A percentile compares a stretch with the other conserved stretches of the same genome.
Evolutionary conservation across 2,113 vertebrate genomes (phyloP).

Genomic region (Nestor notabilis): DNA sequence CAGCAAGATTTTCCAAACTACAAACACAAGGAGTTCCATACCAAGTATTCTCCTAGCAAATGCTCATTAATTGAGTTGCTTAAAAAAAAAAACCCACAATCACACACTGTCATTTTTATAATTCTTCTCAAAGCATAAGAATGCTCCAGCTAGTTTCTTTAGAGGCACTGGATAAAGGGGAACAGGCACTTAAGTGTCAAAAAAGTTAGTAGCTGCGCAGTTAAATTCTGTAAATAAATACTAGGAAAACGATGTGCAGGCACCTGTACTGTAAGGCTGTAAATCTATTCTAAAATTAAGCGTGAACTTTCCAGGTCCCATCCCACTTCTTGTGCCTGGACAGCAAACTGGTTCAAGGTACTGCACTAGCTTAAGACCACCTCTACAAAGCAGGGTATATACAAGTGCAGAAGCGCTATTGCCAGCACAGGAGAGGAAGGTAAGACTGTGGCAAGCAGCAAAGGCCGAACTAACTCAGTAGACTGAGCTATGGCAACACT

Average conservation of each 20-base stretch:
- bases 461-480: fast-evolving
- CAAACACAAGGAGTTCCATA: background rate
- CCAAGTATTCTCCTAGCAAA: background rate
- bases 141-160: background rate
- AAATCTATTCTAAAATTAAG: background rate
- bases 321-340: background rate
- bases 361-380: background rate
- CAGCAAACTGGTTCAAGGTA: background rate
- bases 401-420: background rate
- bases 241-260: background rate
- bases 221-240: background rate
- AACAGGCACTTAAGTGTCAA: background rate
- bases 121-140: background rate
- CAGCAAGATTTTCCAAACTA: background rate
- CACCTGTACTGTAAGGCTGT: background rate
- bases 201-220: background rate
- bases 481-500: fast-evolving
- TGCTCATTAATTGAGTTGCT: background rate
- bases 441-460: background rate
- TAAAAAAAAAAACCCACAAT: background rate
- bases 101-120: background rate
- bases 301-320: background rate
- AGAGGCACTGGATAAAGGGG: background rate
- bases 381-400: background rate
- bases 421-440: background rate